Conservation (phyloP, 2,113 vertebrate species). For the Campylomormyrus numenius region DNA sequence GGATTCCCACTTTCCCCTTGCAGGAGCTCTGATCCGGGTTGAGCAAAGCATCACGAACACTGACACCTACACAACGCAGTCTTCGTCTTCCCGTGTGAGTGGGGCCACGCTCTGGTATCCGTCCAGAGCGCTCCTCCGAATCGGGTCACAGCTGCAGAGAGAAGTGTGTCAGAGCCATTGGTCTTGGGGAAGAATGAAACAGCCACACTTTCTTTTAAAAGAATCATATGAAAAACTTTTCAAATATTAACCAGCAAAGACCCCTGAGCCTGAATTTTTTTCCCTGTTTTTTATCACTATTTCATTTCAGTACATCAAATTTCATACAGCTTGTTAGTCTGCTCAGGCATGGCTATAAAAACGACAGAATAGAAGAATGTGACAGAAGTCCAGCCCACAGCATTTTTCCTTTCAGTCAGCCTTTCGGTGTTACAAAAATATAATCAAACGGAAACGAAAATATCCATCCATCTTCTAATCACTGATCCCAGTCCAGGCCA, state of each 20-base stretch:
- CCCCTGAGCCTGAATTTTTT: background rate
- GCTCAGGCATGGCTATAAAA: background rate
- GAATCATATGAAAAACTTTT: background rate
- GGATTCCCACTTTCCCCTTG: background rate
- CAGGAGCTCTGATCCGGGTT: background rate
- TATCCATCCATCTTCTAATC: background rate
- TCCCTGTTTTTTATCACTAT: background rate
- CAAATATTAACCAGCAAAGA: conserved; percentile 2
- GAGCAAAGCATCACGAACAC: background rate
- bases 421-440: background rate
- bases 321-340: background rate
- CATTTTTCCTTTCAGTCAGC: background rate
- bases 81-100: background rate
- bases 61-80: background rate
- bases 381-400: background rate
- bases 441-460: background rate
- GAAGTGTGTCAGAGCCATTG: conserved; percentile 3
- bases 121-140: background rate
- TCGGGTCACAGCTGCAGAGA: background rate
- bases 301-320: background rate
- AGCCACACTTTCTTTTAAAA: background rate
- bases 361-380: background rate
- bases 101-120: background rate
- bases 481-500: background rate
- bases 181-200: background rate